phyloP scores from a whole-genome alignment of 2,888 invertebrate genomes.

The Merodon equestris region DNA sequence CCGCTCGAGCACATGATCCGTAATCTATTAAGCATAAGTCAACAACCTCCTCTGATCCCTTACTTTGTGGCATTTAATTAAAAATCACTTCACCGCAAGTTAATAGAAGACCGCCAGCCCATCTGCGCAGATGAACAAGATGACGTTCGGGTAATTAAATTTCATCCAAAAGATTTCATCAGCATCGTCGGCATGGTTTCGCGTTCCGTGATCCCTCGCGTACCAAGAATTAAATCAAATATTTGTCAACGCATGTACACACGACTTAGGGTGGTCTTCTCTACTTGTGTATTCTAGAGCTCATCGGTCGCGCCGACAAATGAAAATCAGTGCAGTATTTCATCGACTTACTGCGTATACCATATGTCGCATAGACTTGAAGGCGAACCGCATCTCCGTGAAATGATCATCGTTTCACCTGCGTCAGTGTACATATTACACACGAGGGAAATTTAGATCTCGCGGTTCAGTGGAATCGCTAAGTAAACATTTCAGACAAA shows the following conservation, averaged over 20 bases:
- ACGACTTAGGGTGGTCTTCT: slow-evolving; percentile 48
- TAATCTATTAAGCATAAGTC: slow-evolving; percentile 41
- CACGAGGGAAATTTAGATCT: too few relatives aligned
- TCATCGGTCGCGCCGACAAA: slow-evolving; percentile 43
- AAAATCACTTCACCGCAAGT: slow-evolving; percentile 39
- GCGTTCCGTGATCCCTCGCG: slow-evolving; percentile 39
- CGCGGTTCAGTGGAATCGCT: slow-evolving; percentile 28
- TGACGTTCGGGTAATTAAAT: slow-evolving; percentile 47
- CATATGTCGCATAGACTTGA: not conserved
- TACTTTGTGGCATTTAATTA: slow-evolving; percentile 35
- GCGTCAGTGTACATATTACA: slow-evolving; percentile 58
- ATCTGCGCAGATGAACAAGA: slow-evolving; percentile 29
- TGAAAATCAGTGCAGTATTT: slow-evolving; percentile 38
- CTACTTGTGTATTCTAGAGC: too few relatives aligned
- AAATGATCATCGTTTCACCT: slow-evolving; percentile 57
- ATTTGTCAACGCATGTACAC: slow-evolving; percentile 61
- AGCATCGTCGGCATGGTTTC: slow-evolving; percentile 4
- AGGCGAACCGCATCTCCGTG: slow-evolving; percentile 57
- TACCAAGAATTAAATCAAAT: slow-evolving; percentile 61
- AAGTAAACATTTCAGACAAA: slow-evolving; percentile 25
- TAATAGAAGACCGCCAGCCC: slow-evolving; percentile 9
- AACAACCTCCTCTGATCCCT: slow-evolving; percentile 2
- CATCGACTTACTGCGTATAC: not conserved
- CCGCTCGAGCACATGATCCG: slow-evolving; percentile 36
- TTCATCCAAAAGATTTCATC: slow-evolving; percentile 53